phyloP scores from a whole-genome alignment of 2,888 invertebrate genomes.

The Lepetodrilus schrolli region DNA sequence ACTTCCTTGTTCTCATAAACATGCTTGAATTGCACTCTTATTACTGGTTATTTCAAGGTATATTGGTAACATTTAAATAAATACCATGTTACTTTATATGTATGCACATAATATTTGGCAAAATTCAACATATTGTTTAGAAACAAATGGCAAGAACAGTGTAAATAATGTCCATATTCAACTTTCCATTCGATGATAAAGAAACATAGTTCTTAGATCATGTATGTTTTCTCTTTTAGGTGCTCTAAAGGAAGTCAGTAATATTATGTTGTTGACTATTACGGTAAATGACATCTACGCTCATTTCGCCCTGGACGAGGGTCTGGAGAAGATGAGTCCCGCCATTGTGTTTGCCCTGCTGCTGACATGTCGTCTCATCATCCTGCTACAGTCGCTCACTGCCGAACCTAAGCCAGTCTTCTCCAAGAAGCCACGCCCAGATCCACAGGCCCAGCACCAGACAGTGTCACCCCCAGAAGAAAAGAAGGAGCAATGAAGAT shows the following conservation, averaged over 20 bases:
- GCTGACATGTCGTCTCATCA: slow-evolving; percentile 73
- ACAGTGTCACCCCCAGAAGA: slow-evolving; percentile 34
- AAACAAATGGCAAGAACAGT: too few species aligned
- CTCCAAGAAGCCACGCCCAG: slow-evolving; percentile 40
- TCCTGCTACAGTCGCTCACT: slow-evolving; percentile 68
- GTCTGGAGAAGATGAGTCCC: slow-evolving; percentile 74
- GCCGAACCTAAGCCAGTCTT: slow-evolving; percentile 47
- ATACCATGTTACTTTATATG: too few species aligned
- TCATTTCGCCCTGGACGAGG: slow-evolving; percentile 72
- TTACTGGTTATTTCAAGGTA: too few species aligned
- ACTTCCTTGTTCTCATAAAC: too few species aligned
- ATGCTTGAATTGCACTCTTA: too few species aligned
- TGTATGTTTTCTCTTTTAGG: slow-evolving; percentile 84
- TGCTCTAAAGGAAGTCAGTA: slow-evolving; percentile 91
- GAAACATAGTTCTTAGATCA: too few species aligned
- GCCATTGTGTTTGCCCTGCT: slow-evolving; percentile 74
- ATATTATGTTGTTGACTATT: slow-evolving; percentile 86
- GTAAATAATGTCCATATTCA: too few species aligned
- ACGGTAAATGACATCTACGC: slow-evolving; percentile 94
- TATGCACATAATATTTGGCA: too few species aligned
- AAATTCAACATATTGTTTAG: too few species aligned
- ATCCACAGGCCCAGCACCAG: slow-evolving; percentile 25
- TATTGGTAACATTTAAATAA: too few species aligned
- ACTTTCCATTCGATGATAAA: too few species aligned
- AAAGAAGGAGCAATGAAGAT: slow-evolving; percentile 44